Conservation (phyloP, 35 echinoderm and acorn worm genomes). For the Patiria miniata region DNA sequence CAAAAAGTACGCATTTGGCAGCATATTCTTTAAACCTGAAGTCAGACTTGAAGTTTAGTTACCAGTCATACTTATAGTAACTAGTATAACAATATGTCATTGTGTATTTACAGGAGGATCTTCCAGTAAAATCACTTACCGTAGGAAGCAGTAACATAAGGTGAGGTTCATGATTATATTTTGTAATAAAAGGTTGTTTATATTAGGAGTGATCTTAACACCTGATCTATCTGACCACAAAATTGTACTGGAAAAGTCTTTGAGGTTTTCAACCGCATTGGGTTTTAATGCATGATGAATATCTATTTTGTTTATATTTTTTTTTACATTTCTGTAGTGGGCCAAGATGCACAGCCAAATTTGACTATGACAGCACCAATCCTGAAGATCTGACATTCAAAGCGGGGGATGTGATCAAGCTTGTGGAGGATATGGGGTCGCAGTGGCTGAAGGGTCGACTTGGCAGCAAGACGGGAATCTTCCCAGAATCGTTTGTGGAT, state of each 20-base stretch:
- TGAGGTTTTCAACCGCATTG: not conserved
- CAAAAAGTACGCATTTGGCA: too few relatives aligned
- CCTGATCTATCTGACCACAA: too few relatives aligned
- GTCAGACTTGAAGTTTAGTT: too few relatives aligned
- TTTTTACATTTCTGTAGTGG: slow-evolving; percentile 55
- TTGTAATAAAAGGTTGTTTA: too few relatives aligned
- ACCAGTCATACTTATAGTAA: too few relatives aligned
- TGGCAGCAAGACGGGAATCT: slow-evolving; percentile 73
- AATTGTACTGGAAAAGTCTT: too few relatives aligned
- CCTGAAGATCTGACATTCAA: slow-evolving; percentile 71
- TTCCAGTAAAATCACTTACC: not conserved
- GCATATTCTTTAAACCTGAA: too few relatives aligned
- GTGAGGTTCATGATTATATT: not conserved
- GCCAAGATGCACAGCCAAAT: slow-evolving; percentile 82
- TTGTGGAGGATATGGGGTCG: slow-evolving; percentile 64
- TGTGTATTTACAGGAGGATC: not conserved
- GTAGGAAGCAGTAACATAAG: not conserved
- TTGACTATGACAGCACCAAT: slow-evolving; percentile 79
- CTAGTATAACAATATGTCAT: too few relatives aligned
- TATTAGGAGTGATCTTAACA: too few relatives aligned
- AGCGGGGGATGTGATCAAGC: slow-evolving; percentile 73
- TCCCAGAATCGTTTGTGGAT: slow-evolving; percentile 82
- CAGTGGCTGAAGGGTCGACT: slow-evolving; percentile 91
- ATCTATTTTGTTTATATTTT: not conserved
- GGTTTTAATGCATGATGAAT: not conserved